Conservation (phyloP, 2,113 vertebrate genomes). For the rabbit (Oryctolagus cuniculus) region mOryCun1.1 NC_091432.1:183300501-183301000, state of each 20-base stretch:
- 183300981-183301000: conserved; percentile 66
- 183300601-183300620: conserved; percentile 63
- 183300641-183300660: conserved; percentile 71
- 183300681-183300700: conserved; percentile 70
- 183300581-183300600: conserved; percentile 69
- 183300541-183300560: conserved; percentile 64
- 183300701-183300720: conserved; percentile 61
- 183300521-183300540: conserved; percentile 42
- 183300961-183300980: conserved; percentile 78
- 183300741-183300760: conserved; percentile 54
- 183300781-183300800: conserved; percentile 68
- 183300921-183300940: conserved; percentile 63
- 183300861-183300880: conserved; percentile 52
- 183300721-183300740: background rate
- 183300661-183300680: conserved; percentile 61
- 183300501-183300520: conserved; percentile 16
- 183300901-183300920: conserved; percentile 58
- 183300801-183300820: conserved; percentile 69
- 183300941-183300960: conserved; percentile 66
- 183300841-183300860: conserved; percentile 67
- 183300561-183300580: conserved; percentile 43
- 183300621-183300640: conserved; percentile 70
- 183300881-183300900: conserved; percentile 61
- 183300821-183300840: conserved; percentile 67
- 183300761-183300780: conserved; percentile 72